Conservation (phyloP, 2,888 invertebrate species). For the Lepidochitona cinerea region DNA sequence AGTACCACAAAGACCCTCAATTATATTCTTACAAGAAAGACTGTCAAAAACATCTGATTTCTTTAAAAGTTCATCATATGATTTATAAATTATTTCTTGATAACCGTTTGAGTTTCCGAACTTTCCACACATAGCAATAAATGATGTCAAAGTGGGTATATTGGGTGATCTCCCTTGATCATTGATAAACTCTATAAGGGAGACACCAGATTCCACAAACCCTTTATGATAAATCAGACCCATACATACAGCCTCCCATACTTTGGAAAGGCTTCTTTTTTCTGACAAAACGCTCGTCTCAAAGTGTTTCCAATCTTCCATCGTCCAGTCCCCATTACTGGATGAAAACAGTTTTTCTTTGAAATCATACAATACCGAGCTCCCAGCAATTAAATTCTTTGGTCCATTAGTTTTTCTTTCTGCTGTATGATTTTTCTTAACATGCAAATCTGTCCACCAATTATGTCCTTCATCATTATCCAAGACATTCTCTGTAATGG, state of each 20-base stretch:
- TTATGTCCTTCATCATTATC: too few species aligned
- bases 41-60: slow-evolving; percentile 19
- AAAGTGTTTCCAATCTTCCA: slow-evolving; percentile 18
- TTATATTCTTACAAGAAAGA: slow-evolving; percentile 19
- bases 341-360: background rate
- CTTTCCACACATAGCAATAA: slow-evolving; percentile 21
- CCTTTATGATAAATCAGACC: slow-evolving; percentile 10
- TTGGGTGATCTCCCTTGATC: slow-evolving; percentile 10
- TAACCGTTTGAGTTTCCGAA: slow-evolving; percentile 11
- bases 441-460: too few species aligned
- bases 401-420: too few species aligned
- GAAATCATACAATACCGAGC: background rate
- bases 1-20: slow-evolving; percentile 29
- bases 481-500: too few species aligned
- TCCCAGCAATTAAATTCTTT: too few species aligned
- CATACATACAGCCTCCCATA: slow-evolving; percentile 21
- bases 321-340: background rate
- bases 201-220: slow-evolving; percentile 4
- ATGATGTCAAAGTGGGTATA: slow-evolving; percentile 15
- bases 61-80: slow-evolving; percentile 14
- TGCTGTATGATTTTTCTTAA: too few species aligned
- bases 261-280: slow-evolving; percentile 11
- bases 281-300: slow-evolving; percentile 11
- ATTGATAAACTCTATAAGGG: slow-evolving; percentile 15
- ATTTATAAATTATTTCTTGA: slow-evolving; percentile 15